These are phyloP conservation scores for Dendrophyllia cribrosa DNA, from an alignment of 64 coral and sea anemone species.

Conservation along the genomic window DNA sequence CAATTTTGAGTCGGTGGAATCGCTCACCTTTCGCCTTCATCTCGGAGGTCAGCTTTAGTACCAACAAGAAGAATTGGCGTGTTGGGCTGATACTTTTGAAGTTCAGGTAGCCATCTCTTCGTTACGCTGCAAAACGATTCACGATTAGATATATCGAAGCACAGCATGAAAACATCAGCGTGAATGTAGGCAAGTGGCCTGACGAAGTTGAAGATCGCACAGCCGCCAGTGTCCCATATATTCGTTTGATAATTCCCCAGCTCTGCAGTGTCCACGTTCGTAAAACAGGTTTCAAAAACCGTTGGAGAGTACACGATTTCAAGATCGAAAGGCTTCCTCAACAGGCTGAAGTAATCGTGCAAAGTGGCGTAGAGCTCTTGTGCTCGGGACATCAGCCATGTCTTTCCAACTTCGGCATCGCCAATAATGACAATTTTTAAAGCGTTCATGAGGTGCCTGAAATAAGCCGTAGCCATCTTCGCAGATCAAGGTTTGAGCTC, in stretches of 20 bases:
- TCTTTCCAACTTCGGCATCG: constrained; percentile 60
- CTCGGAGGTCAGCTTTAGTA: constrained; percentile 53
- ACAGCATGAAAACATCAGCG: constrained; percentile 63
- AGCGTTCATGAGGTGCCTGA: background rate
- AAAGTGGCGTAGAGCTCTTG: constrained; percentile 54
- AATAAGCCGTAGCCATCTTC: background rate
- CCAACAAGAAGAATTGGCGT: constrained; percentile 61
- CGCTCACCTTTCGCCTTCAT: background rate
- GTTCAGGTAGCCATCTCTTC: constrained; percentile 59
- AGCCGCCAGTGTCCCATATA: constrained; percentile 60
- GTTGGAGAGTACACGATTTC: constrained; percentile 25
- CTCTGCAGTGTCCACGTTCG: constrained; percentile 3
- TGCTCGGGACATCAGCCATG: constrained; percentile 35
- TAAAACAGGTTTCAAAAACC: constrained; percentile 1
- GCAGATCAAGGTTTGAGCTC: background rate
- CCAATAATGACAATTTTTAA: constrained; percentile 71
- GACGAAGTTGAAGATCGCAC: background rate
- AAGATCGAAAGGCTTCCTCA: constrained; percentile 5
- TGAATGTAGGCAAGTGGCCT: constrained; percentile 59
- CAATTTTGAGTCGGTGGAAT: background rate
- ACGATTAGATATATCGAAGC: constrained; percentile 67
- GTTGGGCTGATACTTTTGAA: constrained; percentile 14
- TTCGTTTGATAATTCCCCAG: constrained; percentile 50
- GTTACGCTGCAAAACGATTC: constrained; percentile 63
- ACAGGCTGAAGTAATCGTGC: constrained; percentile 2